Base-by-base conservation (phyloP, 2,113 vertebrate species). In the Pitta sordida region DNA sequence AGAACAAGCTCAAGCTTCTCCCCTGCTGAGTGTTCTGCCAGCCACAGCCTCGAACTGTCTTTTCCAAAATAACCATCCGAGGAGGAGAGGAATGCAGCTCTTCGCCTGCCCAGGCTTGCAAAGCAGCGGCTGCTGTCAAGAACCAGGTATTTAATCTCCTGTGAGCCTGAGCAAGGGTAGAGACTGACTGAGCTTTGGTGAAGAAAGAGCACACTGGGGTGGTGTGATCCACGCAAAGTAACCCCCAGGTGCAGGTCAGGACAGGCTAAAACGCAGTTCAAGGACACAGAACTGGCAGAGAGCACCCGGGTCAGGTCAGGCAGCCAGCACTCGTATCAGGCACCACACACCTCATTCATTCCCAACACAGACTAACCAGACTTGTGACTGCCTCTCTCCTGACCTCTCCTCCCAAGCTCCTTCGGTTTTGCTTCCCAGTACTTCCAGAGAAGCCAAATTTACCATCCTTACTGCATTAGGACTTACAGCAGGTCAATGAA, bases 91-190 rank as follows among this genome's bases (percentile, higher is more conserved):
- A 95, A 73, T 44, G 84, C 41, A 44, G 76, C 62, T 76, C 39
- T 36, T 56, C 64, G 70, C 94, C 51, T 95, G 90, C 65, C 70
- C 43, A 79, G 90, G 88, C 91, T 83, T 96, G 91, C 78, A 75
- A 69, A 73, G 69, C 69, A 83, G n/a, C 34, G 48, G n/a, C 41
- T 92, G 79, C 79, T 75, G 48, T 67, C 56, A 82, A 84, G 51
- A 71, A 32, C 64, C 4, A 76, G 70, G 60, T 29, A 7, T 79
- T 94, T 39, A 22, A 68, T 59, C 59, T 75, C 53, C 64, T 7
- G 1, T 26, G 49, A 84, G 64, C 44, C 49, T 68, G 36, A 30
- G 36, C 37, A 69, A 73, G 21, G 13, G 51, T 0, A 69, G 36
- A 65, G n/a, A 26, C 51, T 52, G 78, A 26, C 51, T 52, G 78